These are phyloP conservation scores for Amitus sp. DNA, from an alignment of 2,888 invertebrate species.

Conservation along the genomic window DNA sequence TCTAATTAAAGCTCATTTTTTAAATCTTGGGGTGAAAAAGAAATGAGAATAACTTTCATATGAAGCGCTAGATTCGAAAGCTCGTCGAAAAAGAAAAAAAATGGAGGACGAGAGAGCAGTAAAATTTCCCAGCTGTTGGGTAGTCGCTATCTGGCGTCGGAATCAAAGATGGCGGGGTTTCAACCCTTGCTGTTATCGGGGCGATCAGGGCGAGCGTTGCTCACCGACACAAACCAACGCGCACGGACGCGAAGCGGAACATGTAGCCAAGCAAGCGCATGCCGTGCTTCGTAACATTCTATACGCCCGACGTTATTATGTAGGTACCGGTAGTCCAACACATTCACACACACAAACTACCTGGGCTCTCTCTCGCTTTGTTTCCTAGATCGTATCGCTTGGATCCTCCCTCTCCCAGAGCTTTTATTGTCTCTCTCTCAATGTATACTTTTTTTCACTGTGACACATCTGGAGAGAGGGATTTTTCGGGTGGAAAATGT, in stretches of 20 bases:
- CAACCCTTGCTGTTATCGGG: conserved; percentile 61
- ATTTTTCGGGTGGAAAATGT: too few species aligned
- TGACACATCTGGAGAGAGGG: too few species aligned
- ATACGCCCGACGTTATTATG: conserved; percentile 44
- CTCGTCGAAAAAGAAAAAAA: too few species aligned
- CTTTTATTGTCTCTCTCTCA: conserved; percentile 9
- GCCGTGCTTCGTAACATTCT: conserved; percentile 35
- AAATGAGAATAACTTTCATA: too few species aligned
- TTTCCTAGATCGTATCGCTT: conserved; percentile 56
- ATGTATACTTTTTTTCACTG: too few species aligned
- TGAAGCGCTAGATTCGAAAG: too few species aligned
- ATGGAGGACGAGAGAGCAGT: conserved; percentile 12
- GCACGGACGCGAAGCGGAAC: conserved; percentile 7
- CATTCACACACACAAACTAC: conserved; percentile 37
- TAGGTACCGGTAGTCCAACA: conserved; percentile 8
- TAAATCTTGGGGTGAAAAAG: too few species aligned
- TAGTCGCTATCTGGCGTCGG: conserved; percentile 48
- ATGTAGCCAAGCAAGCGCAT: conserved; percentile 37
- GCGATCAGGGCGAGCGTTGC: conserved; percentile 44
- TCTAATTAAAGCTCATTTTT: too few species aligned
- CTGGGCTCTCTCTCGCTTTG: conserved; percentile 55
- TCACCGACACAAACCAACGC: too few species aligned
- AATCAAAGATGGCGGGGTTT: conserved; percentile 60
- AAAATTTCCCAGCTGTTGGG: conserved; percentile 63
- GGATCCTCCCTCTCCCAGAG: conserved; percentile 9